Evolutionary conservation across 2,888 invertebrate species (phyloP), one percentile per base, ranked within the genome.

Genomic region (Pinctada fucata): DNA sequence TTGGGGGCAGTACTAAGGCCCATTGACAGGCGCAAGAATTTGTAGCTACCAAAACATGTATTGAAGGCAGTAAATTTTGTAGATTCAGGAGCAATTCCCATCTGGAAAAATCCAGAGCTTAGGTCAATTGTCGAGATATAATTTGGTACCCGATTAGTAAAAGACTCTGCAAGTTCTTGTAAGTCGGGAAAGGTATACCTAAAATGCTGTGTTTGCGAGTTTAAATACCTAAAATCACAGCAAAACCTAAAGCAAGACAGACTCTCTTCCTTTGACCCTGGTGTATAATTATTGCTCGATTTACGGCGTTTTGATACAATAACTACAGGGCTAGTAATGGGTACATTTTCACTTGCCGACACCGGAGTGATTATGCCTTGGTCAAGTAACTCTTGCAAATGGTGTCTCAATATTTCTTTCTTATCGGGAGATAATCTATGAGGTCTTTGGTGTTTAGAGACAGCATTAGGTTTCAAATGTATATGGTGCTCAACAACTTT

Each of bases 21-120:
- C n/a, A n/a, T n/a, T n/a, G n/a, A n/a, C n/a, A n/a, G n/a, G n/a
- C n/a, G n/a, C n/a, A 83, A 65, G 13, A 84, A 83, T 78, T 79
- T 83, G 67, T 71, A 82, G 1, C 81, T 84, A 4, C 83, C 83
- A 77, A 72, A 82, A 52, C 78, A 79, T n/a, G 84, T 82, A 67
- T 80, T 83, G 68, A 82, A 83, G 31, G 81, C 79, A 6, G 83
- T 83, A 58, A 81, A 84, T 66, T 83, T 78, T 4, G 48, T 58
- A 8, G 78, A 78, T 5, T n/a, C n/a, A n/a, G n/a, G n/a, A n/a
- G n/a, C n/a, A n/a, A n/a, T n/a, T n/a, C n/a, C n/a, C n/a, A n/a
- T n/a, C n/a, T n/a, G n/a, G n/a, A n/a, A n/a, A n/a, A n/a, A n/a
- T n/a, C n/a, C n/a, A n/a, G n/a, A n/a, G 58, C 63, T 70, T 66